Percentiles rank a stretch among this genome's conserved stretches.
These are phyloP conservation scores for Peromyscus leucopus DNA, from an alignment of 2,113 vertebrate genomes.

Conservation along the genomic window DNA sequence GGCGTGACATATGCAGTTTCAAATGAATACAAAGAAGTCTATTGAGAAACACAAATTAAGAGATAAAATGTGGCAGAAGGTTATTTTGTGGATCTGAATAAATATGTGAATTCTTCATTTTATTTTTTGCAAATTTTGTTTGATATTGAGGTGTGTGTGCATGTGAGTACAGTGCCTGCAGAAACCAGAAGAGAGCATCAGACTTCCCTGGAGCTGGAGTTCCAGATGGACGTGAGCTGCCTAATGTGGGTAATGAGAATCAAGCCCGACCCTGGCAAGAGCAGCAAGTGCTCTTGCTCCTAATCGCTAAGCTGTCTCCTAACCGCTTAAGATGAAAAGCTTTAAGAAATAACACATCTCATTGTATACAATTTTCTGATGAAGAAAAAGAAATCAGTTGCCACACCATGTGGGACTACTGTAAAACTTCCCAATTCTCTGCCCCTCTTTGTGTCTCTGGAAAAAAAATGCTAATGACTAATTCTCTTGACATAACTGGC, in stretches of 20 bases:
- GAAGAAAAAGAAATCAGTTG: neutral
- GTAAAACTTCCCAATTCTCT: neutral
- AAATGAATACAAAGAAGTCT: neutral
- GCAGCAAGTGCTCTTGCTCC: neutral
- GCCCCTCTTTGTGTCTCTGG: too few species aligned
- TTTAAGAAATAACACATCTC: neutral
- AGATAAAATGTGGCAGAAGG: neutral
- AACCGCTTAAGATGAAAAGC: neutral
- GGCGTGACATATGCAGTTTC: neutral
- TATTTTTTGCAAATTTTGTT: constrained; percentile 12
- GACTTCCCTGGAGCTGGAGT: neutral
- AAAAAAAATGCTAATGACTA: too few species aligned
- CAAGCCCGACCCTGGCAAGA: neutral
- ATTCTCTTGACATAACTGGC: neutral
- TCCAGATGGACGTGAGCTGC: neutral
- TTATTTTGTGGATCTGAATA: neutral
- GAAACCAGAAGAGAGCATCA: neutral
- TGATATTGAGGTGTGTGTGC: neutral
- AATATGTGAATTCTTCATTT: neutral
- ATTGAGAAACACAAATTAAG: neutral
- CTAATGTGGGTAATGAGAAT: neutral
- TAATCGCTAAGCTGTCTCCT: neutral
- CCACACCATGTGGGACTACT: neutral
- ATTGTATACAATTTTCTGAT: neutral
- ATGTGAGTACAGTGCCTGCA: neutral